Evolutionary conservation across 1,140 invertebrate species (phyloP), one percentile per base, ranked within the genome.

Genomic region (Sinonovacula constricta): DNA sequence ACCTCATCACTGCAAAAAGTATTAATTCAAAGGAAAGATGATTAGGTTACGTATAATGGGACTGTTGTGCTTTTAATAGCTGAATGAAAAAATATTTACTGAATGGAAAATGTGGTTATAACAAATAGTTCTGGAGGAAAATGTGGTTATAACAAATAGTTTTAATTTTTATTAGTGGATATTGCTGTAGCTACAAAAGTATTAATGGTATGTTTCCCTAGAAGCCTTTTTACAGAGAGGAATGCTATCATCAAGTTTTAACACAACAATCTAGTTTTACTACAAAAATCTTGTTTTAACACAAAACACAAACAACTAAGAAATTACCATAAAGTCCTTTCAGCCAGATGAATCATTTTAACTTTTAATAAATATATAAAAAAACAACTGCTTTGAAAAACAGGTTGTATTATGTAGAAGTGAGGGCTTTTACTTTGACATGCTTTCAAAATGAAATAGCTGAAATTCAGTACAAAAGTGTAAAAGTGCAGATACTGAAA

Each of bases 1-100:
- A 90, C 87, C 76, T 90, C 89, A 49, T 85, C 75, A 80, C 89
- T 90, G 83, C 30, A 83, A 89, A 33, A 72, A 34, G 82, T 60
- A 18, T 69, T 5, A 60, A 56, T n/a, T 5, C 3, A 49, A 62
- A 56, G 39, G 31, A 54, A n/a, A 57, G 12, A 54, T 0, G 72
- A n/a, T 66, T 26, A 14, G 2, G 36, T 49, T 26, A 18, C 33
- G 22, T 12, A 65, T 31, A 39, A 15, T n/a, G 30, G 62, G 15
- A 14, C 49, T 45, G 30, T 15, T 26, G 18, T 60, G 15, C 30
- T 63, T 18, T 49, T 5, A 34, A 28, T 22, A 31, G 65, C 24
- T 30, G 53, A 56, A 45, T n/a, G 4, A 49, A 33, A 24, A 59
- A 0, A 60, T 63, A 51, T 57, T 24, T 68, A n/a, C 62, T 24